These are phyloP conservation scores for Anoplophora glabripennis DNA, from an alignment of 1,140 invertebrate species.

Conservation along the genomic window DNA sequence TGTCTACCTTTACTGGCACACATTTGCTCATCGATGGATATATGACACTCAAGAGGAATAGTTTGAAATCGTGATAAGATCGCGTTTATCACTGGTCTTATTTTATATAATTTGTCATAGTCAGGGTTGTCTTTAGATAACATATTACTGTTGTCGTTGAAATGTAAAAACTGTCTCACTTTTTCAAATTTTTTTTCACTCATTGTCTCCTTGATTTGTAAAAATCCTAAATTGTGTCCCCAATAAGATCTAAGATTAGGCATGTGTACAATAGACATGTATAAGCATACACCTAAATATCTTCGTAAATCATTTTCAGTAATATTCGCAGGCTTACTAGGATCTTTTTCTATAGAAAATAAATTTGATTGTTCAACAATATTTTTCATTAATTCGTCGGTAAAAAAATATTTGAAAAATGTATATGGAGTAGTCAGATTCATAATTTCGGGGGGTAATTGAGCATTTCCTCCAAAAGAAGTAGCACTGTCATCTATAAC, in stretches of 20 bases:
- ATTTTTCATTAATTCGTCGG: neutral
- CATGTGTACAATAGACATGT: conserved; percentile 6
- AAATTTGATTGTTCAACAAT: neutral
- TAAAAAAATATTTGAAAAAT: conserved; percentile 4
- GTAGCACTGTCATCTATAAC: neutral
- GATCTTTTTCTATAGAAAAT: neutral
- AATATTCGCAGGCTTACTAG: neutral
- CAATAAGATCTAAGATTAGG: neutral
- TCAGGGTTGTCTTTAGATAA: neutral
- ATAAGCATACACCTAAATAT: neutral
- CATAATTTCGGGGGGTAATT: conserved; percentile 2
- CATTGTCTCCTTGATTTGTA: neutral
- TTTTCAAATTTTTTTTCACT: conserved; percentile 8
- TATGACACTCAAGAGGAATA: conserved; percentile 19
- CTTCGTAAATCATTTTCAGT: neutral
- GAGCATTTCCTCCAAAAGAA: neutral
- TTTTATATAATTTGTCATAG: neutral
- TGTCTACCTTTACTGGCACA: conserved; percentile 27
- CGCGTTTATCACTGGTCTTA: neutral
- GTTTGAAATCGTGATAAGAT: conserved; percentile 10
- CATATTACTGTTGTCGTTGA: neutral
- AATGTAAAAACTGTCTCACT: neutral
- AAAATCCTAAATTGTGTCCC: neutral
- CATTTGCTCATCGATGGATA: conserved; percentile 29
- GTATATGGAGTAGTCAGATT: neutral